Base-by-base conservation (phyloP, 2,888 invertebrate genomes). In the Himalopsyche anomala region DNA sequence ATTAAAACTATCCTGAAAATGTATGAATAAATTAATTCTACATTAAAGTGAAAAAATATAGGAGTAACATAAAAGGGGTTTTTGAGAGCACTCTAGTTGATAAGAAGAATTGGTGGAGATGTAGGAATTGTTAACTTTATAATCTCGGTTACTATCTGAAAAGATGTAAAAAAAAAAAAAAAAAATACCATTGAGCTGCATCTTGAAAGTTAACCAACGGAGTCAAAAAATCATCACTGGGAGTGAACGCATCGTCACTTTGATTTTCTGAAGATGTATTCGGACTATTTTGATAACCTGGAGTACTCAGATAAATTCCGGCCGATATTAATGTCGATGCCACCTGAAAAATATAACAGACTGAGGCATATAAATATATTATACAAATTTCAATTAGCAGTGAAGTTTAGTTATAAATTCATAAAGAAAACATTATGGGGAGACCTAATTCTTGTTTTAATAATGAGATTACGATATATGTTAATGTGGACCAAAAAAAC, bases 301-400 rank as follows among this genome's bases (percentile, higher is more conserved):
- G 90, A 90, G 88, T 91, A 86, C 87, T 91, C 87, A 89, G 89
- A 90, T 92, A 90, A 15, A 90, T 87, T 12, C 91, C 91, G 38
- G 92, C 90, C 84, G 90, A 90, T 82, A 91, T 89, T 84, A 91
- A 89, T 89, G 91, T 91, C 19, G 90, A 90, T 9, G 91, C 91
- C 89, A 91, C 90, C 92, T 92, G 89, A 69, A 89, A 90, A 87
- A 82, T 86, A 87, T 81, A 54, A 38, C 8, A 56, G n/a, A 56
- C 51, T 0, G 8, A 42, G 42, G 42, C 8, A 51, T 15, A 9
- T 45, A 45, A 45, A 2, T 9, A 40, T 40, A 40, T 40, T 40
- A 6, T 6, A 40, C 6, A 40, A 40, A 45, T 45, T 45, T 8
- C 45, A 45, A 45, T 9, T 45, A 45, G 45, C 45, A 45, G 2